Base-by-base conservation (phyloP, 2,113 vertebrate genomes). In the Recurvirostra avosetta region DNA sequence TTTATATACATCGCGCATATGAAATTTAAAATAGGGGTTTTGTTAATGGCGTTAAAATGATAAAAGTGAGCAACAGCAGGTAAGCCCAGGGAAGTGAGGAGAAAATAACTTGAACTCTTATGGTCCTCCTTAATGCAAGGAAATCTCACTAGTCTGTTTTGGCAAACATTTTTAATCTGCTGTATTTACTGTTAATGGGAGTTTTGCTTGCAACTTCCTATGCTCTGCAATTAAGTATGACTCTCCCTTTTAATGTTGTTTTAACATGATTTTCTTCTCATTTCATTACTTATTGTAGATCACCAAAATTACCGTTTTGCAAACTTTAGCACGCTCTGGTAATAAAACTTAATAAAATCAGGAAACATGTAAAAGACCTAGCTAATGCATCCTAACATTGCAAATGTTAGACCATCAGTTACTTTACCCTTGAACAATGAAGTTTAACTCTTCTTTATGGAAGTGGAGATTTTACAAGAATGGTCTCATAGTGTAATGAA, bases 301-400 rank as follows among this genome's bases (percentile, higher is more conserved):
- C 82, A 85, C 55, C 56, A 77, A 73, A 91, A 92, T 88, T 83
- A 62, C 67, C 4, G 4, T 16, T 80, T 90, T 90, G 80, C 91
- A 70, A 76, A 65, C 62, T 94, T 92, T 73, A 52, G 50, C 87
- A 90, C 3, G 5, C 41, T 68, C 61, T 92, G 26, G 38, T 86
- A 93, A 83, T 90, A 91, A 82, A 94, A 74, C n/a, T 74, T 83
- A 82, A 74, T 88, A 90, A 95, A 88, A 85, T 79, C 53, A 59
- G 90, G 47, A 91, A 86, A 82, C 41, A 32, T 58, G n/a, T 56
- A 75, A 82, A 92, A 82, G 27, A 36, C 61, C 8, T 29, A 40
- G 38, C 38, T 74, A 63, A 90, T 74, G 30, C 8, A 67, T 58
- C 23, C 62, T 86, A 38, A 71, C 50, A 30, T 66, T 82, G 73